Evolutionary conservation across 2,888 invertebrate genomes (phyloP), one percentile per base, ranked within the genome.

Genomic region (Pristionchus maxplancki): DNA sequence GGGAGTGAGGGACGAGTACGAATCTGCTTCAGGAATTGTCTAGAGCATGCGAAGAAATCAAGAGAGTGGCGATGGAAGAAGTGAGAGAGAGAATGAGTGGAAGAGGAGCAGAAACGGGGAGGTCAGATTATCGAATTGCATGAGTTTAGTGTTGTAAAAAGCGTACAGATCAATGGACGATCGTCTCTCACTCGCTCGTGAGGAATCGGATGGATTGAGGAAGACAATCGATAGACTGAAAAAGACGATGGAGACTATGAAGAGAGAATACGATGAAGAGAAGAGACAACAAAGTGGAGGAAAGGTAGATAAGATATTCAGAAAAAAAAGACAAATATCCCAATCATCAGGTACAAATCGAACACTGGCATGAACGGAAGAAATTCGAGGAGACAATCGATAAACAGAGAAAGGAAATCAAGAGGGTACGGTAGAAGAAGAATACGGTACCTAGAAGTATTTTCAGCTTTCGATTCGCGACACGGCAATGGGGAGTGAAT

Each of bases 341-440:
- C 3, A 13, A n/a, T 28, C 28, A 40, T 28, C 78, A 88, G 88
- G 88, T 62, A 1, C 78, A 88, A 58, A 24, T 88, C 53, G 88
- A 78, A 24, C 78, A 53, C 58, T 88, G 88, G 88, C 81, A 88
- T 40, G 78, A 88, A 31, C 24, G 62, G 20, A 88, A 88, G 44
- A n/a, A 81, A 58, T 81, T 88, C 2, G 88, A 88, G 81, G 88
- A 88, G 28, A 81, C 88, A 5, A 88, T 88, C 28, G 81, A 88
- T 31, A 53, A 37, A 31, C 81, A 53, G 31, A 34, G 62, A 31
- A 88, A 81, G 44, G 88, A 88, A 17, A 50, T 87, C 28, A 87
- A 87, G 53, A 37, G 50, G 81, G 88, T 87, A 34, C 2, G 71
- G 37, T 48, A 48, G 48, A 48, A 2, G 8, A 44, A 28, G 6